A percentile compares a stretch with the other conserved stretches of the same genome.
Evolutionary conservation across 1,140 invertebrate genomes (phyloP).

Genomic region (Panagrolaimus sp.): DNA sequence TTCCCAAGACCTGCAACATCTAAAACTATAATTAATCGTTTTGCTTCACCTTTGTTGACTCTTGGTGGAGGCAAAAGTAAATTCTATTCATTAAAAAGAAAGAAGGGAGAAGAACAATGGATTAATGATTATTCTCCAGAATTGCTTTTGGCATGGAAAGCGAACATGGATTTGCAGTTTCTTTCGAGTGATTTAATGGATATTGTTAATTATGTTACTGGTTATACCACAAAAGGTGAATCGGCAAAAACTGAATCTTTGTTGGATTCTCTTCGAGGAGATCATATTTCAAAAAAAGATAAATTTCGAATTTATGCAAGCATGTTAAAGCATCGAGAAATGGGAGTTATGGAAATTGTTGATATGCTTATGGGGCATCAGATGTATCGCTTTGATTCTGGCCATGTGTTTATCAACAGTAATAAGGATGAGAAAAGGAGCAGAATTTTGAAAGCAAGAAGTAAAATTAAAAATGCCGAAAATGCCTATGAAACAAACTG

Average conservation of each 20-base stretch:
- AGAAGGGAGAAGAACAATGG: neutral
- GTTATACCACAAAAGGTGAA: neutral
- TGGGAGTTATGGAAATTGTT: neutral
- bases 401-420: neutral
- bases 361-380: neutral
- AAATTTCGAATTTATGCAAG: neutral
- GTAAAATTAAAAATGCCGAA: neutral
- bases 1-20: neutral
- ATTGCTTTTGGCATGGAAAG: neutral
- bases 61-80: neutral
- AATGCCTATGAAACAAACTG: neutral
- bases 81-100: neutral
- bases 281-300: neutral
- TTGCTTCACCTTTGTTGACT: neutral
- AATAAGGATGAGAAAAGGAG: neutral
- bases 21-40: neutral
- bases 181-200: neutral
- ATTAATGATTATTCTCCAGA: conserved; percentile 5
- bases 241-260: neutral
- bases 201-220: neutral
- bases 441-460: neutral
- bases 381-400: neutral
- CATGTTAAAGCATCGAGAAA: neutral
- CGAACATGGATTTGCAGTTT: neutral
- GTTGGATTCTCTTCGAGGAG: neutral